Base-by-base conservation (phyloP, 2,113 vertebrate genomes). In the Podarcis cretensis region DNA sequence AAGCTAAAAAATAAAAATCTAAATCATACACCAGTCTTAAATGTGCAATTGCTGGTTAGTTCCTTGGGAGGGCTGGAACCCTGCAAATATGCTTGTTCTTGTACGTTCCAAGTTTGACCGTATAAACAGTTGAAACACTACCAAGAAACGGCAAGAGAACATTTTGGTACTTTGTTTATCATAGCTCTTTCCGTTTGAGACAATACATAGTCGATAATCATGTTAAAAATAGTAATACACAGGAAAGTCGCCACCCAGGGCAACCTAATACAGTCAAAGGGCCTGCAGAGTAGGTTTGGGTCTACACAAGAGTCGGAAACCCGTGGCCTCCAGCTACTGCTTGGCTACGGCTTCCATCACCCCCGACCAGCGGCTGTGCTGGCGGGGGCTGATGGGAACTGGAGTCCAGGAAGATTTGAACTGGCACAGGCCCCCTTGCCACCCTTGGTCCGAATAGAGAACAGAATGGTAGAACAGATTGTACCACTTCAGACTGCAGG, bases 141-240 rank as follows among this genome's bases (percentile, higher is more conserved):
- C 7, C 43, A 73, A 81, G 32, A 63, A 30, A 87, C 3, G 6
- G 40, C 30, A 30, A 77, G 59, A 25, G 32, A 63, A 63, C 10
- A 23, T 66, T 88, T 83, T 68, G 43, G 40, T 83, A 66, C 83
- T 68, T n/a, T 6, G 18, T 83, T 88, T 83, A 68, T 81, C 57
- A 37, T 27, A 18, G 54, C 27, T 83, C 7, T 83, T 76, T 68
- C 71, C 69, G 68, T 4, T 63, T 76, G 63, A 88, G 81, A 27
- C 37, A 48, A 78, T 37, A 68, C n/a, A 88, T 18, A 13, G n/a
- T 20, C 4, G 35, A 81, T 37, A 59, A 71, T 59, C n/a, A 54
- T 35, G 83, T 83, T 74, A 54, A 83, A 76, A 76, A 79, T 27
- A 77, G 7, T 35, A 48, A 86, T 25, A 35, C 30, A n/a, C n/a